phyloP scores from a whole-genome alignment of 2,797 vertebrate species.

The Fundulus diaphanus region DNA sequence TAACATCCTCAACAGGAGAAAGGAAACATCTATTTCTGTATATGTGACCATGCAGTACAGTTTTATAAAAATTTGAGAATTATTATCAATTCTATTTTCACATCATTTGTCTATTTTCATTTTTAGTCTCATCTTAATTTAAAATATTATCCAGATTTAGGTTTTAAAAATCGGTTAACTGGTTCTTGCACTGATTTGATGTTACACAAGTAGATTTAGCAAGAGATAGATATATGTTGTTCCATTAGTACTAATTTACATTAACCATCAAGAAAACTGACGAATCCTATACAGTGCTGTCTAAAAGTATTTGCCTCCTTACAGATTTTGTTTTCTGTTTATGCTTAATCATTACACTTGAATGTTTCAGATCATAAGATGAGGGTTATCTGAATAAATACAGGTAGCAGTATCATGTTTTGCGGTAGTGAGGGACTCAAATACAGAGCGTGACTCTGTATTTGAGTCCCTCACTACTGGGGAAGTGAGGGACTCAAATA shows the following conservation, averaged over 20 bases:
- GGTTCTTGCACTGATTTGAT: neutral
- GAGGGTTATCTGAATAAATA: too few relatives aligned
- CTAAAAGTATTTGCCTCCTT: neutral
- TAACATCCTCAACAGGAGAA: conserved; percentile 49
- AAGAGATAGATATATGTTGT: neutral
- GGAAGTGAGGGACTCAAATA: too few relatives aligned
- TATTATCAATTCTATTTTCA: conserved; percentile 44
- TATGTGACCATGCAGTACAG: conserved; percentile 51
- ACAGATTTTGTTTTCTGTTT: neutral
- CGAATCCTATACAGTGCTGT: neutral
- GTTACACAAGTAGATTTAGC: neutral
- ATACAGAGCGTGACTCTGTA: too few relatives aligned
- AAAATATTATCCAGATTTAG: neutral
- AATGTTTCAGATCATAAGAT: neutral
- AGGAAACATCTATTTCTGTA: conserved; percentile 33
- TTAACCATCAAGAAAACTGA: neutral
- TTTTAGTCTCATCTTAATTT: conserved; percentile 40
- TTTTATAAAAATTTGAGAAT: conserved; percentile 45
- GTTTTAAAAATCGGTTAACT: neutral
- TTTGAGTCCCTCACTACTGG: too few relatives aligned
- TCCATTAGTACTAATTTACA: neutral
- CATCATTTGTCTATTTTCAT: conserved; percentile 8
- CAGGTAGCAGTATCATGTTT: too few relatives aligned
- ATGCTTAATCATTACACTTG: neutral
- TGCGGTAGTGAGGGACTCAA: too few relatives aligned